These are phyloP conservation scores for Macroteleia sp. DNA, from an alignment of 2,888 invertebrate species.

Conservation along the genomic window DNA sequence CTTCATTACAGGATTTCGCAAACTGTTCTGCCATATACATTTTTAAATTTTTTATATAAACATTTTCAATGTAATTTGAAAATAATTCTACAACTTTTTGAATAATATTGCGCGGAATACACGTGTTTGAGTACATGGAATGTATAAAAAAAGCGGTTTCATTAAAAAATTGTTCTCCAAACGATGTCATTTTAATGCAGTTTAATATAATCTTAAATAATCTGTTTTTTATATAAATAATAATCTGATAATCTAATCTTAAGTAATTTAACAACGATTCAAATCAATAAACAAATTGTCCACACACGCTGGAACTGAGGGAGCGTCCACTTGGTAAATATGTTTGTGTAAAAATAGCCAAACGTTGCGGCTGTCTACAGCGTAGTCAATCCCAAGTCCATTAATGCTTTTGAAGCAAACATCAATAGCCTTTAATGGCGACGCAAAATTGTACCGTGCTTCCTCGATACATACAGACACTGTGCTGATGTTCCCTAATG, in stretches of 20 bases:
- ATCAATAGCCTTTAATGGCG: not conserved
- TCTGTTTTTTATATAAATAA: not conserved
- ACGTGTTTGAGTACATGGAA: constrained; percentile 1
- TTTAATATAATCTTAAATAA: too few relatives aligned
- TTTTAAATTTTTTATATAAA: constrained; percentile 21
- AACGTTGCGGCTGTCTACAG: constrained; percentile 11
- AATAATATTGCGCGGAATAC: constrained; percentile 25
- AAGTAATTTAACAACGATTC: not conserved
- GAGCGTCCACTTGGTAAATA: not conserved
- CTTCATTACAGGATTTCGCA: not conserved
- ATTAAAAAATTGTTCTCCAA: constrained; percentile 5
- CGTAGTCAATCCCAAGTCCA: not conserved
- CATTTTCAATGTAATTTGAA: constrained; percentile 17
- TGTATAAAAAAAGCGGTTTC: constrained; percentile 11
- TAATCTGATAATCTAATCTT: not conserved
- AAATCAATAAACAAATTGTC: constrained; percentile 16
- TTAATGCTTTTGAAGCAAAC: not conserved
- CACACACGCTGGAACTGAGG: not conserved
- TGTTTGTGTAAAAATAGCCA: constrained; percentile 13
- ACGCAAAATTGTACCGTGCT: not conserved
- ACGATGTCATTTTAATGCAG: not conserved
- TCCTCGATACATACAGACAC: not conserved
- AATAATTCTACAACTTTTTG: constrained; percentile 16
- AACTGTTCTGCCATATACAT: not conserved
- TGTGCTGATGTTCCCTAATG: not conserved